phyloP scores from a whole-genome alignment of 2,888 invertebrate genomes.

The Diplolepis rosae region DNA sequence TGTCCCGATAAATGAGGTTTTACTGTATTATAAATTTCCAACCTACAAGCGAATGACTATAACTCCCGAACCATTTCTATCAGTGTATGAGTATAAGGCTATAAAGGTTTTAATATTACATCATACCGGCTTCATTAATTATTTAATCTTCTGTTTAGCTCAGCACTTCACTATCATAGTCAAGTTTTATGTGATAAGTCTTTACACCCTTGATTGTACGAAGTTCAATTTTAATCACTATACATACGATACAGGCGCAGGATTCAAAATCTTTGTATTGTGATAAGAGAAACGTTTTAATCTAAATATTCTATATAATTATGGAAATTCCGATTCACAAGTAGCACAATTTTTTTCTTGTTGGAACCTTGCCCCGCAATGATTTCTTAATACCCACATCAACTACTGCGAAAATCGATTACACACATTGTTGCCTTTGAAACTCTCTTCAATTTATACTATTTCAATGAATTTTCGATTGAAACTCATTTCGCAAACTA shows the following conservation, averaged over 20 bases:
- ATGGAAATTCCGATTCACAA: background rate
- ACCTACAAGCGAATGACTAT: too few species aligned
- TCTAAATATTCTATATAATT: background rate
- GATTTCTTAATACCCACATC: slow-evolving; percentile 48
- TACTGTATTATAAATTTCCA: too few species aligned
- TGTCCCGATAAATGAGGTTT: too few species aligned
- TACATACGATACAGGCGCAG: background rate
- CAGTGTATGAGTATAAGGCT: too few species aligned
- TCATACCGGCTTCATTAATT: background rate
- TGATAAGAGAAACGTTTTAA: background rate
- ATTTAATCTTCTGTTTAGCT: background rate
- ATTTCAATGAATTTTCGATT: background rate
- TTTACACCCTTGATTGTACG: background rate
- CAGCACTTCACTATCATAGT: background rate
- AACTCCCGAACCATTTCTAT: too few species aligned
- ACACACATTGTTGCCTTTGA: slow-evolving; percentile 38
- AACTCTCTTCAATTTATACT: background rate
- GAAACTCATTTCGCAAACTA: slow-evolving; percentile 4
- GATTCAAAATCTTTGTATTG: background rate
- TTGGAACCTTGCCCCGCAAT: slow-evolving; percentile 42
- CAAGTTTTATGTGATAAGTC: slow-evolving; percentile 6
- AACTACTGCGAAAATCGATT: slow-evolving; percentile 56
- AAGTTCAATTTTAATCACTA: background rate
- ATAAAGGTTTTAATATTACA: background rate
- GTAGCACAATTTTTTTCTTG: slow-evolving; percentile 4